These are phyloP conservation scores for Champsocephalus gunnari DNA, from an alignment of 2,797 vertebrate species.

Conservation along the genomic window DNA sequence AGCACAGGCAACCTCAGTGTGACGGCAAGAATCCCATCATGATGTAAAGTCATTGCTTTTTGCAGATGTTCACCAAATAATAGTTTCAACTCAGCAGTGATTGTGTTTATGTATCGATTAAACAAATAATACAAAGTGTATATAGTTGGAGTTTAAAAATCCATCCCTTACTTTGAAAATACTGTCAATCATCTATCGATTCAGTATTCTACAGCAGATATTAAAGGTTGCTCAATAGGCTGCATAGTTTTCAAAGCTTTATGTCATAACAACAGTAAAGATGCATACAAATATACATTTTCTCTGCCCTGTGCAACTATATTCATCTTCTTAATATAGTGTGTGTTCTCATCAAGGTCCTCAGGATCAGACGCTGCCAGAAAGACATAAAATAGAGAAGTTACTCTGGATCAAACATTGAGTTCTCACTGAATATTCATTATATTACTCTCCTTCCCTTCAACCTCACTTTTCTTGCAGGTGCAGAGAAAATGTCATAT, in stretches of 20 bases:
- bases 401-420: constrained; percentile 38
- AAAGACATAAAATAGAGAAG: constrained; percentile 43
- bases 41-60: too few species aligned
- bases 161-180: background rate
- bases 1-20: too few species aligned
- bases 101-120: background rate
- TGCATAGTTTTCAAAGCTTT: background rate
- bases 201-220: constrained; percentile 10
- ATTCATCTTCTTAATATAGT: constrained; percentile 23
- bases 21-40: too few species aligned
- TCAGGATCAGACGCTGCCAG: constrained; percentile 5
- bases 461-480: constrained; percentile 14
- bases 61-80: too few species aligned
- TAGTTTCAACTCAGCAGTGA: background rate
- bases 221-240: constrained; percentile 3
- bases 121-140: background rate
- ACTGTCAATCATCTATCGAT: background rate
- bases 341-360: constrained; percentile 15
- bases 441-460: constrained; percentile 20
- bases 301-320: background rate
- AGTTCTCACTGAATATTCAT: constrained; percentile 53
- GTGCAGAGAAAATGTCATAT: constrained; percentile 52
- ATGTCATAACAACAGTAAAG: constrained; percentile 22
- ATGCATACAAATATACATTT: constrained; percentile 22
- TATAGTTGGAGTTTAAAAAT: constrained; percentile 16